A percentile compares a stretch with the other conserved stretches of the same genome.
phyloP scores from a whole-genome alignment of 2,797 vertebrate genomes.

The Tachyglossus aculeatus region DNA sequence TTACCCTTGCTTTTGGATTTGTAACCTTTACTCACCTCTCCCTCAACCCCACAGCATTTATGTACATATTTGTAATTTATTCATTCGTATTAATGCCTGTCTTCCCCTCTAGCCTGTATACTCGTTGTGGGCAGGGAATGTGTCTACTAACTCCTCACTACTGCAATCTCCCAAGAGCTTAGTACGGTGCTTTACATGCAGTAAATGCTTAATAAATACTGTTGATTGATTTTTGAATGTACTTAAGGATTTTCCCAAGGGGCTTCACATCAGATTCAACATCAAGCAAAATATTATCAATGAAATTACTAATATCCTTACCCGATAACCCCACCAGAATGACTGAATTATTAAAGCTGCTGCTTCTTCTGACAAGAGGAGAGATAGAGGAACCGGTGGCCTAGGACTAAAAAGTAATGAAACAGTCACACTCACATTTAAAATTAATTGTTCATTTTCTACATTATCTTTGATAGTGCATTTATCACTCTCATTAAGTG shows the following conservation, averaged over 20 bases:
- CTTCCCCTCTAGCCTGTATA: too few species aligned
- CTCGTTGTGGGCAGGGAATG: too few species aligned
- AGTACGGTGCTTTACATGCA: too few species aligned
- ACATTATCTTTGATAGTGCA: neutral
- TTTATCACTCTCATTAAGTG: constrained; percentile 1
- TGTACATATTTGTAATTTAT: too few species aligned
- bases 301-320: constrained; percentile 64
- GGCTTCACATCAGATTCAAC: constrained; percentile 34
- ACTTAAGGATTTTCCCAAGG: constrained; percentile 55
- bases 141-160: too few species aligned
- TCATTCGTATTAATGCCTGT: too few species aligned
- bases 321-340: constrained; percentile 93
- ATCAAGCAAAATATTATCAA: constrained; percentile 36
- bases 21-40: too few species aligned
- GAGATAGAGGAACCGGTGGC: constrained; percentile 80
- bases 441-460: neutral
- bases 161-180: too few species aligned
- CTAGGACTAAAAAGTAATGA: constrained; percentile 78
- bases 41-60: too few species aligned
- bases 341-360: constrained; percentile 86
- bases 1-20: too few species aligned
- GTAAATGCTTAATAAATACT: too few species aligned
- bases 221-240: constrained; percentile 50
- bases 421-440: neutral
- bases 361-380: constrained; percentile 80